Percentiles rank a stretch among this genome's conserved stretches.
phyloP scores from a whole-genome alignment of 1,140 invertebrate species.

The Neodiprion virginianus region DNA sequence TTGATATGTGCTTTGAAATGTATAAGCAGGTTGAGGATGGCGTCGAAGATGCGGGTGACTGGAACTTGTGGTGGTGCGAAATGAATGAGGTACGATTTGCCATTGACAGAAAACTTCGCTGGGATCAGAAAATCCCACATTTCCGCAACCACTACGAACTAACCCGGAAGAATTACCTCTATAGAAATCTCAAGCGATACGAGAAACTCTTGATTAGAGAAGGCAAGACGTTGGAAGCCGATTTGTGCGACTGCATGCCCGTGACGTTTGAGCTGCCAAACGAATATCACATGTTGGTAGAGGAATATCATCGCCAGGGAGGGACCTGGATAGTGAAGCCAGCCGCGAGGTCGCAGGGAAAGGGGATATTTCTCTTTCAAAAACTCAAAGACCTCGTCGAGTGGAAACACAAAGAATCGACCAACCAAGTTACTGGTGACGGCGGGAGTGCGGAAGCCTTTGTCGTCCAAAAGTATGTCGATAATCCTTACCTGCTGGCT shows the following conservation, averaged over 20 bases:
- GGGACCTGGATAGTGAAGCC: slow-evolving; percentile 72
- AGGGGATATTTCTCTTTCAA: slow-evolving; percentile 68
- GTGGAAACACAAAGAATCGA: slow-evolving; percentile 41
- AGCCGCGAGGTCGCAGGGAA: slow-evolving; percentile 58
- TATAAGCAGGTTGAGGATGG: slow-evolving; percentile 22
- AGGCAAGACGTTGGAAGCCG: slow-evolving; percentile 46
- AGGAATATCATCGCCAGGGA: slow-evolving; percentile 65
- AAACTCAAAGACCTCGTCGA: slow-evolving; percentile 54
- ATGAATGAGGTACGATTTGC: slow-evolving; percentile 42
- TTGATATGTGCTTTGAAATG: slow-evolving; percentile 15
- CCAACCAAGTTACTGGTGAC: slow-evolving; percentile 17
- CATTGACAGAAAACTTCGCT: slow-evolving; percentile 38
- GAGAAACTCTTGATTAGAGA: slow-evolving; percentile 43
- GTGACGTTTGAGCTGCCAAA: slow-evolving; percentile 57
- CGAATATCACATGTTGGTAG: slow-evolving; percentile 64
- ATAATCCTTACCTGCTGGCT: slow-evolving; percentile 68
- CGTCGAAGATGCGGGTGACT: slow-evolving; percentile 36
- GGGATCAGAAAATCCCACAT: slow-evolving; percentile 47
- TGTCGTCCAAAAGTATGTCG: slow-evolving; percentile 66
- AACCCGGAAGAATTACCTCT: slow-evolving; percentile 68
- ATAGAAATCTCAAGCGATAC: slow-evolving; percentile 67
- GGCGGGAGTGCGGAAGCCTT: slow-evolving; percentile 42
- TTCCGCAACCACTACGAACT: slow-evolving; percentile 70
- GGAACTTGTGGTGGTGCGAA: slow-evolving; percentile 62
- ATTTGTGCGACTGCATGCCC: slow-evolving; percentile 56